Percentiles rank a stretch among this genome's conserved stretches.
phyloP scores from a whole-genome alignment of 2,113 vertebrate genomes.

The Apus apus region DNA sequence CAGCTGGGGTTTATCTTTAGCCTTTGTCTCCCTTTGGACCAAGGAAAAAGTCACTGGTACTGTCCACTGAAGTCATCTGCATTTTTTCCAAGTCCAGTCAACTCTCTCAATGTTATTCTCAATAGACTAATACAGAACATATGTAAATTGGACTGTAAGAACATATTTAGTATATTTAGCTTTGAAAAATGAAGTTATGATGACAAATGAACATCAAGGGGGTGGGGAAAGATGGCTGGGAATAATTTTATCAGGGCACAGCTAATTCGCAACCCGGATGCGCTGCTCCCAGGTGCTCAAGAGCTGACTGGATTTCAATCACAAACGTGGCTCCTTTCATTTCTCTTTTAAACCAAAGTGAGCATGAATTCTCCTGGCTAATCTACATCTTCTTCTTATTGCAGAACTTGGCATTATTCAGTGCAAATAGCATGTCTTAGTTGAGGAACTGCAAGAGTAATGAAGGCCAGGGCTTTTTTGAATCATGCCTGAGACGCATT shows the following conservation, averaged over 20 bases:
- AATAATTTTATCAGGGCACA: slow-evolving; percentile 26
- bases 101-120: slow-evolving; percentile 22
- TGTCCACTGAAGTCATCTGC: not conserved
- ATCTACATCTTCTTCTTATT: slow-evolving; percentile 48
- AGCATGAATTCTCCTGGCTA: not conserved
- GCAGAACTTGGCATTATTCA: slow-evolving; percentile 23
- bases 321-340: slow-evolving; percentile 1
- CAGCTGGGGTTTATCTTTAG: not conserved
- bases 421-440: not conserved
- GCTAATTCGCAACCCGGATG: slow-evolving; percentile 15
- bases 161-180: not conserved
- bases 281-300: not conserved
- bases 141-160: slow-evolving; percentile 15
- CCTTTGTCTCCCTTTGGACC: not conserved
- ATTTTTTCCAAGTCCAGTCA: slow-evolving; percentile 26
- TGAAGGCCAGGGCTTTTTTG: not conserved
- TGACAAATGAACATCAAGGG: not conserved
- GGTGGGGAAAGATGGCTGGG: not conserved
- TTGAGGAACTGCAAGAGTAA: not conserved
- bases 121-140: slow-evolving; percentile 35
- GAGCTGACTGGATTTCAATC: slow-evolving; percentile 32
- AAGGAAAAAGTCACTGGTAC: not conserved
- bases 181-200: slow-evolving; percentile 50
- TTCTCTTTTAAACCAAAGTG: slow-evolving; percentile 10
- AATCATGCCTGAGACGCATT: slow-evolving; percentile 9